phyloP scores from a whole-genome alignment of 2,113 vertebrate genomes.

The Brevimyrus niger region DNA sequence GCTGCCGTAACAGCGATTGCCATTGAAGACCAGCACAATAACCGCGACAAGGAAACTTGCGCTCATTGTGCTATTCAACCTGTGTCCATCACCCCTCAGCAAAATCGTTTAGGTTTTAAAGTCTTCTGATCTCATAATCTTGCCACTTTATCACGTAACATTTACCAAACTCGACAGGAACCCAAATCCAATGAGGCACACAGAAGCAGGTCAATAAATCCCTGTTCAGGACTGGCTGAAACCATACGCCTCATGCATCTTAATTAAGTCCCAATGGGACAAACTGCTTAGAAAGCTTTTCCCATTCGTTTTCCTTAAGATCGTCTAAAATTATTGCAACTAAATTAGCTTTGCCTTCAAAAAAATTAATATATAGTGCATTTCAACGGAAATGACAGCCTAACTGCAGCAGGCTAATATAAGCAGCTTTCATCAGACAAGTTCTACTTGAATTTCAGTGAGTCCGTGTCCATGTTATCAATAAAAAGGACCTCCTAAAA shows the following conservation, averaged over 20 bases:
- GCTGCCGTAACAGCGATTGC: constrained; percentile 28
- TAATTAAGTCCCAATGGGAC: constrained; percentile 18
- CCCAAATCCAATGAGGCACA: constrained; percentile 9
- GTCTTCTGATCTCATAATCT: background rate
- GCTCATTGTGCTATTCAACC: constrained; percentile 26
- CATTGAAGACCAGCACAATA: constrained; percentile 27
- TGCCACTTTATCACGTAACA: constrained; percentile 18
- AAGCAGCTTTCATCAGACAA: background rate
- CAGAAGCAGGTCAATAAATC: constrained; percentile 43
- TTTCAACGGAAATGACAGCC: background rate
- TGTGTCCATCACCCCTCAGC: background rate
- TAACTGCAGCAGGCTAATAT: background rate
- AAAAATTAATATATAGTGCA: background rate
- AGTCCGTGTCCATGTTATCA: background rate
- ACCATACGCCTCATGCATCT: constrained; percentile 10
- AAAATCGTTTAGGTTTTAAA: background rate
- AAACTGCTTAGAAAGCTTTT: background rate
- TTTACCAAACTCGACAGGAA: constrained; percentile 22
- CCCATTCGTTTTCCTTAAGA: background rate
- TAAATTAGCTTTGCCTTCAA: background rate
- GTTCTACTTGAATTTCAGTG: background rate
- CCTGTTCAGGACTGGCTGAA: constrained; percentile 12
- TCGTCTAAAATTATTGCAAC: background rate
- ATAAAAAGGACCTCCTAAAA: background rate
- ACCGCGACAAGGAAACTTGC: constrained; percentile 14